Evolutionary conservation across 2,797 vertebrate genomes (phyloP).

Genomic region (Sternarchorhynchus goeldii): DNA sequence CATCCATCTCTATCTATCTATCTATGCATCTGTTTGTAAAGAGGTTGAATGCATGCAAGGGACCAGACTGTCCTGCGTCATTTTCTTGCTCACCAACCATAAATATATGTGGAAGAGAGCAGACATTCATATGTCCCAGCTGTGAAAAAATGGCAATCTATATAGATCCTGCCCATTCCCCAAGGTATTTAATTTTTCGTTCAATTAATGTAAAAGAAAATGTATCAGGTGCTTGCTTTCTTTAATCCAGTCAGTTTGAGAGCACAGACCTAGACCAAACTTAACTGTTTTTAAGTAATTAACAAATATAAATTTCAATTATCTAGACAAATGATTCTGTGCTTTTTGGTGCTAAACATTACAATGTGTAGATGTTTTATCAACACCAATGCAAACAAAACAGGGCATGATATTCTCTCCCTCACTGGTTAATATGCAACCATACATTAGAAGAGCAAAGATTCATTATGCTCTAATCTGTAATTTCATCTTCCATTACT

Average conservation of each 20-base stretch:
- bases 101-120: neutral
- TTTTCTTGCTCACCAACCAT: neutral
- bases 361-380: neutral
- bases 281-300: too few relatives aligned
- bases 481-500: neutral
- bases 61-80: neutral
- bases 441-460: neutral
- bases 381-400: neutral
- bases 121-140: neutral
- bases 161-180: neutral
- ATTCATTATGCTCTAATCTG: neutral
- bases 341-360: conserved; percentile 30
- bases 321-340: neutral
- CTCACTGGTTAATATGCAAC: conserved; percentile 37
- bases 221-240: neutral
- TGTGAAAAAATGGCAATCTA: neutral
- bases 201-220: neutral
- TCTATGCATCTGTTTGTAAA: conserved; percentile 45
- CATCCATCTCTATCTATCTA: conserved; percentile 39
- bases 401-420: neutral
- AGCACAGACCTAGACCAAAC: neutral
- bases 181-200: neutral
- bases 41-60: conserved; percentile 1
- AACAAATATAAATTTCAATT: too few relatives aligned
- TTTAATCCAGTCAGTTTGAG: neutral